Percentiles rank a stretch among this genome's conserved stretches.
Conservation (phyloP, 2,113 vertebrate species). For the Lophotis ruficrista region DNA sequence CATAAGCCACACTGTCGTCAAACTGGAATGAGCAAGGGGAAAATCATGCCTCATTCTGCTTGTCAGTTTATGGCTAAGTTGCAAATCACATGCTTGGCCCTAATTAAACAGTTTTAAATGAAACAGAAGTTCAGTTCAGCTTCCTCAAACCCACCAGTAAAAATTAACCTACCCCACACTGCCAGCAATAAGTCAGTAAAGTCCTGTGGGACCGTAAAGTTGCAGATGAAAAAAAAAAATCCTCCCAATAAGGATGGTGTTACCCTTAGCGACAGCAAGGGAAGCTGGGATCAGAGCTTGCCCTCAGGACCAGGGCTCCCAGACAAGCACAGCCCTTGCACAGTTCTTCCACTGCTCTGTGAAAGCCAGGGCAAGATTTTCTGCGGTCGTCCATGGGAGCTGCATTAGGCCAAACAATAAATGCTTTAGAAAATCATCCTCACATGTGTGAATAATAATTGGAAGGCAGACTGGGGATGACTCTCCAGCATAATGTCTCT, state of each 20-base stretch:
- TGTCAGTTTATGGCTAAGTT: not conserved
- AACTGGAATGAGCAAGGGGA: not conserved
- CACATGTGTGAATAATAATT: not conserved
- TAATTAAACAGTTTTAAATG: slow-evolving; percentile 10
- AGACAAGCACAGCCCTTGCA: not conserved
- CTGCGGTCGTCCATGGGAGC: not conserved
- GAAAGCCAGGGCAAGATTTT: not conserved
- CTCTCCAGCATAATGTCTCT: not conserved
- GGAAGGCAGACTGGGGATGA: not conserved
- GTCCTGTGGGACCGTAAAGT: not conserved
- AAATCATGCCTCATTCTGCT: not conserved
- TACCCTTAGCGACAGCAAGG: not conserved
- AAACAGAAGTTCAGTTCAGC: not conserved
- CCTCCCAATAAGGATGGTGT: not conserved
- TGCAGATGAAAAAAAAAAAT: not conserved
- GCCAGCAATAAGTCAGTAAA: not conserved
- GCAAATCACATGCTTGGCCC: not conserved
- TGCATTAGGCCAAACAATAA: not conserved
- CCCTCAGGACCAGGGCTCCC: not conserved
- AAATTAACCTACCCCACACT: not conserved
- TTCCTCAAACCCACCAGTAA: not conserved
- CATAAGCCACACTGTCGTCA: not conserved
- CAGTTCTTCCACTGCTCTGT: not conserved
- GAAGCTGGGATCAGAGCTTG: not conserved
- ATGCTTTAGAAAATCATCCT: not conserved